Evolutionary conservation across 2,888 invertebrate genomes (phyloP).

Genomic region (Phyto melanocephala): DNA sequence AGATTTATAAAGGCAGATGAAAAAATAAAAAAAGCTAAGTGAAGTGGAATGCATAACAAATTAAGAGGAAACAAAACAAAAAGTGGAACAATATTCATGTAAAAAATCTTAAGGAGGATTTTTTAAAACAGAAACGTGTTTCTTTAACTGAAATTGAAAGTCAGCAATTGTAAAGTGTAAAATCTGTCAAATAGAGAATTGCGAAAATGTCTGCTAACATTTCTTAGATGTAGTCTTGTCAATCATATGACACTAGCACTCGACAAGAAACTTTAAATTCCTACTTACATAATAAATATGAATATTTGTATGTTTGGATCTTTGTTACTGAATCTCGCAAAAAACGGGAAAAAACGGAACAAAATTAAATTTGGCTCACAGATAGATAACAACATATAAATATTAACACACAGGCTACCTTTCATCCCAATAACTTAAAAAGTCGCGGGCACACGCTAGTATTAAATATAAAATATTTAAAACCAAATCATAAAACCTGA

Average conservation of each 20-base stretch:
- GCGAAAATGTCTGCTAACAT: not conserved
- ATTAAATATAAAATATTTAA: not conserved
- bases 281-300: no score
- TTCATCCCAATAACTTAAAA: no score
- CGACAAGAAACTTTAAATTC: no score
- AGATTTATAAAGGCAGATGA: not conserved
- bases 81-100: not conserved
- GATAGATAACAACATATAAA: no score
- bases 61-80: not conserved
- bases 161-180: not conserved
- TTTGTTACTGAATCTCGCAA: no score
- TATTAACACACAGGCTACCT: no score
- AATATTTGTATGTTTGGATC: no score
- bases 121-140: not conserved
- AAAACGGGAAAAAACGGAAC: no score
- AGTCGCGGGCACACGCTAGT: no score
- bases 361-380: no score
- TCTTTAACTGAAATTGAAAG: not conserved
- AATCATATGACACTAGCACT: slow-evolving; percentile 1
- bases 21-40: not conserved
- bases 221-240: slow-evolving; percentile 5
- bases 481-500: slow-evolving; percentile 1
- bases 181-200: not conserved
- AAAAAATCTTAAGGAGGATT: not conserved
- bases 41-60: not conserved